Percentiles rank a stretch among this genome's conserved stretches.
phyloP scores from a whole-genome alignment of 2,113 vertebrate species.

The Alosa alosa region DNA sequence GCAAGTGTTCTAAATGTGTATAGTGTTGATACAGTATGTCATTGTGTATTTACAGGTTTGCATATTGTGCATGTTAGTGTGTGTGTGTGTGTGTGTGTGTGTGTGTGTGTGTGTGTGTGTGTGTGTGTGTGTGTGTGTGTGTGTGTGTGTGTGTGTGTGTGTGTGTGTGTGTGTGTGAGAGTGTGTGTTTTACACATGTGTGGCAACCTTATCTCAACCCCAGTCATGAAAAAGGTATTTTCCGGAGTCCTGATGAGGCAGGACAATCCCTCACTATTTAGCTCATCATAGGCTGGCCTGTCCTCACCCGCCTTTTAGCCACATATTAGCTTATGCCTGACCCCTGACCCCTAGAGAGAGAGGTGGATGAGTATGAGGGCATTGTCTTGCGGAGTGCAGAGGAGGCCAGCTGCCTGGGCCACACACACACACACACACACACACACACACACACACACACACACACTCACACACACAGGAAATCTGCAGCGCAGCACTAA shows the following conservation, averaged over 20 bases:
- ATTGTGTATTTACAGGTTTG: background rate
- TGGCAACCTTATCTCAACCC: constrained; percentile 8
- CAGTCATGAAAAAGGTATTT: background rate
- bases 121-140: background rate
- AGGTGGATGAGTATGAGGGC: background rate
- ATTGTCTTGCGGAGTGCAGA: constrained; percentile 28
- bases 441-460: no score
- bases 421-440: constrained; percentile 14
- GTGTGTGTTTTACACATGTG: background rate
- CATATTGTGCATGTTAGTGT: background rate
- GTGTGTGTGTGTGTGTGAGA: background rate
- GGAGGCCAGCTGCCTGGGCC: constrained; percentile 32
- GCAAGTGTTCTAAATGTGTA: no score
- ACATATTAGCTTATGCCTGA: constrained; percentile 56
- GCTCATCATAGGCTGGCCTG: constrained; percentile 19
- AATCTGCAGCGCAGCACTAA: constrained; percentile 41
- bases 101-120: background rate
- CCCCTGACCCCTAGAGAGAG: constrained; percentile 39
- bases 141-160: constrained; percentile 6
- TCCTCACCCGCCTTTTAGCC: constrained; percentile 43
- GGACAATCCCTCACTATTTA: constrained; percentile 49
- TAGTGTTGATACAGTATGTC: background rate
- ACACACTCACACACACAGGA: constrained; percentile 40
- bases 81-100: background rate
- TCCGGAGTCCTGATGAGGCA: constrained; percentile 25